Base-by-base conservation (phyloP, 2,888 invertebrate species). In the Pachycephus smyrnensis region DNA sequence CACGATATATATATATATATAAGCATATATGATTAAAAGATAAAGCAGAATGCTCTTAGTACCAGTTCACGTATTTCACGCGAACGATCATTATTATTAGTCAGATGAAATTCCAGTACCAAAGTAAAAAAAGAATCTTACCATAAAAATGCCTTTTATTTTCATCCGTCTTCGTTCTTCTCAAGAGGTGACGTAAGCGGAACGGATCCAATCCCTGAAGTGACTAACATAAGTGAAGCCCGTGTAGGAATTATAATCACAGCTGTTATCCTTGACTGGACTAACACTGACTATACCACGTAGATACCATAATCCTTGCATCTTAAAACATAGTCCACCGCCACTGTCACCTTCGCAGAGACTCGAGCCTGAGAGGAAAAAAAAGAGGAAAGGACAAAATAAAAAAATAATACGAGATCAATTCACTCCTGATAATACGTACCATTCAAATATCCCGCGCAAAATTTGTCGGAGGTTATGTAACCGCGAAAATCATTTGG, bases 401-500 rank as follows among this genome's bases (percentile, higher is more conserved):
- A 0, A 23, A 23, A 55, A 55, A 55, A 23, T 23, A 23, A 55
- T 40, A 6, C 12, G 40, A 15, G 6, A 40, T 15, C 4, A 15
- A 2, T 55, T 9, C 23, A 55, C 40, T 55, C 2, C 30, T 30
- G 6, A 12, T 31, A 68, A 30, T 71, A 76, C 78, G 82, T 69
- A 87, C 86, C 87, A 73, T 88, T 87, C 36, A 82, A 77, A 68
- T 83, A 80, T 9, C 86, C 87, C 31, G 88, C 88, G 68, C 87
- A 87, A 71, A 89, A 87, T 76, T 88, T 89, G 78, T 88, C 88
- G 1, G 80, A 80, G 2, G 87, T 89, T 75, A 88, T 81, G 73
- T 80, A 88, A 12, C 85, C 83, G 15, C 81, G 81, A 78, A 88
- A 88, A 37, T 87, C 83, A 33, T 35, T 55, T 4, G 86, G 84